Percentiles rank a stretch among this genome's conserved stretches.
These are phyloP conservation scores for Hydropsyche betteni DNA, from an alignment of 2,888 invertebrate genomes.

Conservation along the genomic window DNA sequence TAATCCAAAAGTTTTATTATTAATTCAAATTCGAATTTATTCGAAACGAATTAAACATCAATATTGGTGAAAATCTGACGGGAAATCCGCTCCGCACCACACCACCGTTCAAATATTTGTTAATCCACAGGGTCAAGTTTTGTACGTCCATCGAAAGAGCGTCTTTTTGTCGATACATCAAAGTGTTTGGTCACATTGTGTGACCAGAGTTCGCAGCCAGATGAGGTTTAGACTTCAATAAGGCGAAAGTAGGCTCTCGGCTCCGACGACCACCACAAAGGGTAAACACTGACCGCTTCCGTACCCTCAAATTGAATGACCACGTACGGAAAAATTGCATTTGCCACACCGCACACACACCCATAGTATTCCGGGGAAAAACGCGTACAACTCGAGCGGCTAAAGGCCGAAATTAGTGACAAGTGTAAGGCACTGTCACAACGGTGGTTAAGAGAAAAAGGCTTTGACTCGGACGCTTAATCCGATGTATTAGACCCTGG, in stretches of 20 bases:
- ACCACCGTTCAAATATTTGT: slow-evolving; percentile 4
- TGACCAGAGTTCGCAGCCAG: background rate
- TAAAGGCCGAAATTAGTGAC: slow-evolving; percentile 27
- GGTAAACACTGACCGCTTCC: slow-evolving; percentile 23
- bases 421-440: slow-evolving; percentile 33
- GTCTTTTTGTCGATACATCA: slow-evolving; percentile 12
- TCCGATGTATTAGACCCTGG: slow-evolving; percentile 26
- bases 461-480: slow-evolving; percentile 32
- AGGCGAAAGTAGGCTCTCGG: background rate
- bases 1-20: too few relatives aligned
- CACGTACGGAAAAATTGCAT: slow-evolving; percentile 11
- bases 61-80: background rate
- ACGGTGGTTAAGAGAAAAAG: slow-evolving; percentile 29
- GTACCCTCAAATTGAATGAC: slow-evolving; percentile 21
- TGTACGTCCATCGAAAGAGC: background rate
- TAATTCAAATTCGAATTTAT: too few relatives aligned
- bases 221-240: slow-evolving; percentile 32
- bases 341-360: too few relatives aligned
- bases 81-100: background rate
- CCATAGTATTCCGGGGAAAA: too few relatives aligned
- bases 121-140: slow-evolving; percentile 4
- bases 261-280: slow-evolving; percentile 20
- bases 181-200: slow-evolving; percentile 24
- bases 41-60: too few relatives aligned
- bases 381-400: background rate